These are phyloP conservation scores for Volucella inanis DNA, from an alignment of 2,888 invertebrate genomes.

Conservation along the genomic window DNA sequence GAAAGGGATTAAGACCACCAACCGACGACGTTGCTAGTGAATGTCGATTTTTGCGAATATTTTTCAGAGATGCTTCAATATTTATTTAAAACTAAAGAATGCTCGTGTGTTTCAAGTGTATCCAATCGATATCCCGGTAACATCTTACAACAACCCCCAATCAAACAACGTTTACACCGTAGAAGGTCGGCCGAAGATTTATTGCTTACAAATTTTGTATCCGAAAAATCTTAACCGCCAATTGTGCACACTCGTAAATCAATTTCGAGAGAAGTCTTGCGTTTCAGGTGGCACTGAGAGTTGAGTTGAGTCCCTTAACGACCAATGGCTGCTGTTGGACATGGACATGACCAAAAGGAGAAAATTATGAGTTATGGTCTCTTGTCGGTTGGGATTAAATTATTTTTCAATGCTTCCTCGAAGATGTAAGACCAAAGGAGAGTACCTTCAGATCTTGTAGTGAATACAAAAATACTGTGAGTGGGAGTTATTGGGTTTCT, in stretches of 20 bases:
- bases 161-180: conserved; percentile 20
- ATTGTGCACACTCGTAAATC: conserved; percentile 74
- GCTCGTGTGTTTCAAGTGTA: conserved; percentile 1
- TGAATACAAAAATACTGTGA: too few species aligned
- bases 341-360: conserved; percentile 70
- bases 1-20: conserved; percentile 18
- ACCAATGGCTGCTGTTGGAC: conserved; percentile 55
- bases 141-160: neutral
- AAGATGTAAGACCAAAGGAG: conserved; percentile 22
- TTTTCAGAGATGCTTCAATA: conserved; percentile 27
- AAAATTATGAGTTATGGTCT: conserved; percentile 73
- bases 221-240: conserved; percentile 72
- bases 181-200: conserved; percentile 72
- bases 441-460: neutral
- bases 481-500: too few species aligned
- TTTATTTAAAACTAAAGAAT: conserved; percentile 38
- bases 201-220: conserved; percentile 69
- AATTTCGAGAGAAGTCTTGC: conserved; percentile 61
- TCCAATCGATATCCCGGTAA: conserved; percentile 30
- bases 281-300: conserved; percentile 68
- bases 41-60: conserved; percentile 33
- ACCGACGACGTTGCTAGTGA: neutral
- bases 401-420: conserved; percentile 57
- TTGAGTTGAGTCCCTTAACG: conserved; percentile 66
- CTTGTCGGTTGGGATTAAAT: conserved; percentile 62